phyloP scores from a whole-genome alignment of 2,888 invertebrate genomes.

The Drosophila mimica region DNA sequence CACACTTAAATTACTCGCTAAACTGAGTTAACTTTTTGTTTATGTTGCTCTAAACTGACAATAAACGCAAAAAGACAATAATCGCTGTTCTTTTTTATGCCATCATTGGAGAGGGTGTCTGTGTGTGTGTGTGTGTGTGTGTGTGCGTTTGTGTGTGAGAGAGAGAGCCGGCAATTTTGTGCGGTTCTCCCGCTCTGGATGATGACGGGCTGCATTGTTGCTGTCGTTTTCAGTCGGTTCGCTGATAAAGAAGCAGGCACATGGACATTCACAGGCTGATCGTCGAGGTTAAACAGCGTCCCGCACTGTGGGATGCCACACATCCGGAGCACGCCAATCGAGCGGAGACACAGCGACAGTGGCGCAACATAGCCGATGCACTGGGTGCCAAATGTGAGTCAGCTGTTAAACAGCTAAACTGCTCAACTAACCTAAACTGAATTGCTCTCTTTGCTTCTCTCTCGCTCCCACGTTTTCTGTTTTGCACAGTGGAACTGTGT shows the following conservation, averaged over 20 bases:
- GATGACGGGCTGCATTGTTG: conserved; percentile 31
- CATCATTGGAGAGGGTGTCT: conserved; percentile 8
- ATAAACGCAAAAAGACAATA: not conserved
- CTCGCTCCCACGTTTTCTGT: not conserved
- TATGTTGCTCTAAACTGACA: not conserved
- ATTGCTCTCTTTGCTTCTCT: not conserved
- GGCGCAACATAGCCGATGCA: conserved; percentile 67
- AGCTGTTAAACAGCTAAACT: conserved; percentile 7
- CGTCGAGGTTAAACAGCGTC: conserved; percentile 70
- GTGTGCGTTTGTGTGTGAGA: not conserved
- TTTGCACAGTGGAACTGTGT: conserved; percentile 74
- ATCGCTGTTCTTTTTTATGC: not conserved
- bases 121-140: not conserved
- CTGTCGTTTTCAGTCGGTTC: conserved; percentile 73
- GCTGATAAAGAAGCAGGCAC: conserved; percentile 74
- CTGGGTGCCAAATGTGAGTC: conserved; percentile 71
- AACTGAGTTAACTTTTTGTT: not conserved
- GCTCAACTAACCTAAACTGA: conserved; percentile 12
- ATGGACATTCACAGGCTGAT: conserved; percentile 80
- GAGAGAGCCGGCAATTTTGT: conserved; percentile 27
- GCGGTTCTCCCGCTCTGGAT: conserved; percentile 17
- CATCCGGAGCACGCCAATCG: conserved; percentile 74
- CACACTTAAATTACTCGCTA: not conserved
- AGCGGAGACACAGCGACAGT: conserved; percentile 60
- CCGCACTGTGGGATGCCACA: conserved; percentile 76